Evolutionary conservation across 1,140 invertebrate species (phyloP).

Genomic region (Hypothenemus hampei): DNA sequence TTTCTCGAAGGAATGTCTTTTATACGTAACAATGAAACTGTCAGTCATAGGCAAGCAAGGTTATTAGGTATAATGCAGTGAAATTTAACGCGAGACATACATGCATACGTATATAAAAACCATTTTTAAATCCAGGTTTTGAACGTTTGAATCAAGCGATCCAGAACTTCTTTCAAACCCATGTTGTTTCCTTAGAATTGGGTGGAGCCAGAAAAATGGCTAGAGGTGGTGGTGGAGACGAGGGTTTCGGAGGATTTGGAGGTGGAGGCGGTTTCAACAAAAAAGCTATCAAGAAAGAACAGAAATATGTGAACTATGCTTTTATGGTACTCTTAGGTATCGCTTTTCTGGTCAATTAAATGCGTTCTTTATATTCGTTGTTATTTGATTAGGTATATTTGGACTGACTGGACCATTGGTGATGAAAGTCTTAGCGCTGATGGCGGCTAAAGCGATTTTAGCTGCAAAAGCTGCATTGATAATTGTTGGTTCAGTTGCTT

Average conservation of each 20-base stretch:
- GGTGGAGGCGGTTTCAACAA: slow-evolving; percentile 24
- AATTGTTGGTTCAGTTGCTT: slow-evolving; percentile 61
- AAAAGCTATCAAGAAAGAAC: slow-evolving; percentile 35
- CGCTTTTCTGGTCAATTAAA: background rate
- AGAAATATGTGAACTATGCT: slow-evolving; percentile 39
- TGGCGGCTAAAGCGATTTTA: slow-evolving; percentile 62
- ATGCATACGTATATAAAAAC: background rate
- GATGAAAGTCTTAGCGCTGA: slow-evolving; percentile 59
- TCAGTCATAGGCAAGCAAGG: slow-evolving; percentile 20
- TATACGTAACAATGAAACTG: slow-evolving; percentile 29
- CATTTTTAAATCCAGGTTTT: slow-evolving; percentile 6
- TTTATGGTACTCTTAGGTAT: slow-evolving; percentile 53
- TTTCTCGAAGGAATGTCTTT: slow-evolving; percentile 36
- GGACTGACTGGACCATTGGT: slow-evolving; percentile 55
- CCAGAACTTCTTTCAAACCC: slow-evolving; percentile 36
- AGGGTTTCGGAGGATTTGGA: slow-evolving; percentile 16
- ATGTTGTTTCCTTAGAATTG: slow-evolving; percentile 36
- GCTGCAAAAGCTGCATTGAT: slow-evolving; percentile 64
- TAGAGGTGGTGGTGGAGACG: slow-evolving; percentile 6
- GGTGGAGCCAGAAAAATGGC: slow-evolving; percentile 3
- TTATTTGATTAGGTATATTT: slow-evolving; percentile 49
- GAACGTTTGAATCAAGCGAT: slow-evolving; percentile 28
- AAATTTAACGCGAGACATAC: background rate
- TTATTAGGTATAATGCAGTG: slow-evolving; percentile 15
- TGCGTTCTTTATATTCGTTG: background rate